Base-by-base conservation (phyloP, 2,113 vertebrate genomes). In the Crotalus tigris region DNA sequence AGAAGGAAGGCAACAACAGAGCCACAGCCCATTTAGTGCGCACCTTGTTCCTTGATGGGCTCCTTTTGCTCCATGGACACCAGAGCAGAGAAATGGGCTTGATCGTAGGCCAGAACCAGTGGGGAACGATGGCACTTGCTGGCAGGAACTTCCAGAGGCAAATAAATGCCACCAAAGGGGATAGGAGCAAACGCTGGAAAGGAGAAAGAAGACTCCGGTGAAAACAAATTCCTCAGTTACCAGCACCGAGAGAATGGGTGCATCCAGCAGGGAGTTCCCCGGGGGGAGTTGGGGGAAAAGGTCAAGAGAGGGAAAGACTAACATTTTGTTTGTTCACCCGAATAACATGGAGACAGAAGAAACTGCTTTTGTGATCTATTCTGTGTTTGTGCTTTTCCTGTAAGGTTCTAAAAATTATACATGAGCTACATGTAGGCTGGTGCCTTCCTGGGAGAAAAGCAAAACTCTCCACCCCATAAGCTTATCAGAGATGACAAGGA, bases 21-120 rank as follows among this genome's bases (percentile, higher is more conserved):
- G 69, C 69, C 17, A 7, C 33, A 39, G 21, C 17, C 75, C 6
- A 0, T 21, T 21, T 44, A 21, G 33, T 21, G 33, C 33, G 39
- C 44, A 99, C 99, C 99, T 98, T 99, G 99, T 49, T 99, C 99
- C 96, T 98, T 99, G 49, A 98, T 89, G 92, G 97, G 96, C 89
- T 99, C 99, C 94, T 98, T 99, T 98, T 99, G 99, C 95, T 99
- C 99, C 99, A 99, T 99, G 94, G 99, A 99, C 29, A 99, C 99
- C 91, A 99, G 98, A 9, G 99, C 99, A 44, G 99, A 99, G 26
- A 99, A 99, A 97, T 99, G 99, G 1, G 99, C 99, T 97, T 99
- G 99, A 94, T 99, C 99, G 0, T 99, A 99, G 0, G 99, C 99
- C 91, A 99, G 97, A 1, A 99, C 99, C 94, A 99, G 95, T 0